Percentiles rank a stretch among this genome's conserved stretches.
Evolutionary conservation across 2,888 invertebrate genomes (phyloP).

Genomic region (Eledona agricola): DNA sequence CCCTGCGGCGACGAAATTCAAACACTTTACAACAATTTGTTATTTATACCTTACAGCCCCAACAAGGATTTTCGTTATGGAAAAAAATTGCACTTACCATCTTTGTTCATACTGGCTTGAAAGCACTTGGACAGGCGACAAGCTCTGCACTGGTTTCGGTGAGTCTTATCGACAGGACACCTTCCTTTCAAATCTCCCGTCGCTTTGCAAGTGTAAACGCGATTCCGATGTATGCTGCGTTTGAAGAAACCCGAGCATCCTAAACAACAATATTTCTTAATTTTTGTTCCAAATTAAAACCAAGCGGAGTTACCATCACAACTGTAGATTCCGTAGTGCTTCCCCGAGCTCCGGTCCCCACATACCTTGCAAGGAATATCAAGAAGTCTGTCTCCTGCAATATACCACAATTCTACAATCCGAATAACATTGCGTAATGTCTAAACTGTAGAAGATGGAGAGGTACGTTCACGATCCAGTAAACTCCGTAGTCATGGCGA

Average conservation of each 20-base stretch:
- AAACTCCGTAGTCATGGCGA: conserved; percentile 33
- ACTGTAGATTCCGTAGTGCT: conserved; percentile 99
- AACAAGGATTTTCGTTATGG: not conserved
- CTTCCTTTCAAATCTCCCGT: conserved; percentile 91
- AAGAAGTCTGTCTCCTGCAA: conserved; percentile 91
- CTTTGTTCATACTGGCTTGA: conserved; percentile 96
- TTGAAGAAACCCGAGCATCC: conserved; percentile 97
- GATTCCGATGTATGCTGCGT: conserved; percentile 93
- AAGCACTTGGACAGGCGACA: conserved; percentile 95
- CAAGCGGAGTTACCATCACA: conserved; percentile 86
- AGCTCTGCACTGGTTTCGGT: conserved; percentile 95
- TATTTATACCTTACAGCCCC: conserved; percentile 14
- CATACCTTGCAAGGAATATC: conserved; percentile 99
- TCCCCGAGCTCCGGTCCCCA: conserved; percentile 97
- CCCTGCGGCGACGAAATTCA: conserved; percentile 41
- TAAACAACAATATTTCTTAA: conserved; percentile 54
- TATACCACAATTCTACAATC: conserved; percentile 32
- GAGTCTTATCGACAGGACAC: conserved; percentile 96
- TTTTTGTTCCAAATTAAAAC: conserved; percentile 6
- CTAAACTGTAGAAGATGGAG: conserved; percentile 25
- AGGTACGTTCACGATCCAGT: conserved; percentile 31
- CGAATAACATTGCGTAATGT: conserved; percentile 8
- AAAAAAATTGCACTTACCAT: conserved; percentile 75
- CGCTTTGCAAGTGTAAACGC: conserved; percentile 97
- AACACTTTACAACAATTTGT: conserved; percentile 37